Conservation (phyloP, 1,140 invertebrate species). For the Linepithema humile region DNA sequence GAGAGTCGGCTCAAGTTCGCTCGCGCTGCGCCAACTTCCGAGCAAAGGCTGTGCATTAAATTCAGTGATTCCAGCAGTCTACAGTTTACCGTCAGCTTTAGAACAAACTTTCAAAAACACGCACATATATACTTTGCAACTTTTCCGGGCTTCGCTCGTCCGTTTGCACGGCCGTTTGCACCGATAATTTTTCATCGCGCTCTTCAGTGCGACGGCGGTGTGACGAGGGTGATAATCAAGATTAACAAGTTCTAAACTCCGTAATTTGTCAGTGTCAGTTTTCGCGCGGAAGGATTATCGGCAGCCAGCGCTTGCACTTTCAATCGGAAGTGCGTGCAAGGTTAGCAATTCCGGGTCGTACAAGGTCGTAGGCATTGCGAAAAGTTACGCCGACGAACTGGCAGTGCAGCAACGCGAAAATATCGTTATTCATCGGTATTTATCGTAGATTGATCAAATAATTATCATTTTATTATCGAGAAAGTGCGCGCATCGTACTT, state of each 20-base stretch:
- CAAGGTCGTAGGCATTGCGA: neutral
- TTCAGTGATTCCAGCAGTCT: conserved; percentile 33
- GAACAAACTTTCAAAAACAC: conserved; percentile 38
- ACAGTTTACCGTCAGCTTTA: conserved; percentile 34
- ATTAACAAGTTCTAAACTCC: conserved; percentile 41
- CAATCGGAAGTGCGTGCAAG: conserved; percentile 29
- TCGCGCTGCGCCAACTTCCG: conserved; percentile 21
- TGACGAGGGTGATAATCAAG: conserved; percentile 35
- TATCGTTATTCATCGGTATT: conserved; percentile 57
- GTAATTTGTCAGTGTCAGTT: conserved; percentile 50
- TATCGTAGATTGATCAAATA: conserved; percentile 54
- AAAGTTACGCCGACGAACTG: conserved; percentile 46
- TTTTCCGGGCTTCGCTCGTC: neutral
- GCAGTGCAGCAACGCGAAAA: conserved; percentile 21
- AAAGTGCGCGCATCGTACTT: conserved; percentile 30
- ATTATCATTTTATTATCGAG: conserved; percentile 58
- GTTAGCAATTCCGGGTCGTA: conserved; percentile 1
- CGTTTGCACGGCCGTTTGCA: neutral
- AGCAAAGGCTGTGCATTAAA: conserved; percentile 31
- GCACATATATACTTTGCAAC: conserved; percentile 18
- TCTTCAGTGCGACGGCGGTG: neutral
- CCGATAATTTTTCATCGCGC: conserved; percentile 27
- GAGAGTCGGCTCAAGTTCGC: conserved; percentile 19
- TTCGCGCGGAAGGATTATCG: conserved; percentile 8
- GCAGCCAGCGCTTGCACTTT: conserved; percentile 33